Conservation (phyloP, 2,113 vertebrate genomes). For the Heloderma charlesbogerti region DNA sequence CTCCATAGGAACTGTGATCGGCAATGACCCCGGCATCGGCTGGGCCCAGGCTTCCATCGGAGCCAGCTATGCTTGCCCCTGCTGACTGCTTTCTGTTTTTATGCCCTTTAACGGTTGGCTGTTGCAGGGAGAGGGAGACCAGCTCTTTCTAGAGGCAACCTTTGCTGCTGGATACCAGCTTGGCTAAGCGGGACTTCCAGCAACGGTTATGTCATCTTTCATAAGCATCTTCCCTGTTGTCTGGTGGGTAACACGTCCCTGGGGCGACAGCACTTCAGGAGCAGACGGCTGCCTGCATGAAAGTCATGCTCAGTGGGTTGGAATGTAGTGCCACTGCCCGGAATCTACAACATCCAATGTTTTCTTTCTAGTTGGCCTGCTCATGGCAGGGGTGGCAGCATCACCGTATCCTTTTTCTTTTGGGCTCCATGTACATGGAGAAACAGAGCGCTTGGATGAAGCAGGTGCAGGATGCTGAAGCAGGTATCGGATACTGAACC, state of each 20-base stretch:
- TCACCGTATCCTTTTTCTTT: not conserved
- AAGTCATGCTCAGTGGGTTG: not conserved
- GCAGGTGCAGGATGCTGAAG: no score
- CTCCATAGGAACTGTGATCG: no score
- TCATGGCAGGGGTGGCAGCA: accelerated
- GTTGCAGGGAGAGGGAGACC: not conserved
- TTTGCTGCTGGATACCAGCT: accelerated
- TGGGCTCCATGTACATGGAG: not conserved
- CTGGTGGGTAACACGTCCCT: not conserved
- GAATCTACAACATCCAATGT: constrained; percentile 18
- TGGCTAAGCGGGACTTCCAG: constrained; percentile 55
- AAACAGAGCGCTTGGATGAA: no score
- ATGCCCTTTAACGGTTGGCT: not conserved
- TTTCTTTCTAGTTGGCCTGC: not conserved
- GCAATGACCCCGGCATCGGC: no score
- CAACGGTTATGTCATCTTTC: constrained; percentile 64
- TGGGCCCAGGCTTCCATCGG: not conserved
- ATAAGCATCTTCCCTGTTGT: constrained; percentile 61
- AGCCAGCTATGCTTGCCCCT: no score
- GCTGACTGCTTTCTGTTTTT: not conserved
- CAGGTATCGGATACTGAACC: not conserved
- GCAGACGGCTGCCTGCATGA: constrained; percentile 27
- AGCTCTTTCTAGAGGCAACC: constrained; percentile 8
- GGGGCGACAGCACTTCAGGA: constrained; percentile 52
- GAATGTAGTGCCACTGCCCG: not conserved